These are phyloP conservation scores for Nomada flava DNA, from an alignment of 2,888 invertebrate genomes.

Conservation along the genomic window DNA sequence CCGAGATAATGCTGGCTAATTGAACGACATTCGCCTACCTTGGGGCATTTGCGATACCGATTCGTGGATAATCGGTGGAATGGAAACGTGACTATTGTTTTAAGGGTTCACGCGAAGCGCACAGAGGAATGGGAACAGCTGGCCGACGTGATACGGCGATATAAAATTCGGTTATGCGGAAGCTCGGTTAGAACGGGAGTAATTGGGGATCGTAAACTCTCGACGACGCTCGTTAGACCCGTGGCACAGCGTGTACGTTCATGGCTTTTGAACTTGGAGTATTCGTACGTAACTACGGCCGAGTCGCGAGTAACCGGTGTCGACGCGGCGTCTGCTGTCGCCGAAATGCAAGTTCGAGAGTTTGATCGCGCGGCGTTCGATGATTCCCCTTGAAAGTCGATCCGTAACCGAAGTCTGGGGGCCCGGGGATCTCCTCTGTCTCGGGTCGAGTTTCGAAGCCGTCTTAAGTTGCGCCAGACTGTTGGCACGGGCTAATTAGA, in stretches of 20 bases:
- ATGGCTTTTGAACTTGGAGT: conserved; percentile 7
- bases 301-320: not conserved
- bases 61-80: not conserved
- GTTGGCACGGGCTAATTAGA: conserved; percentile 52
- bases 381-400: conserved; percentile 25
- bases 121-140: not conserved
- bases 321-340: not conserved
- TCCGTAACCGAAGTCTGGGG: conserved; percentile 17
- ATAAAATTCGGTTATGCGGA: conserved; percentile 25
- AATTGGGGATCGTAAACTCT: not conserved
- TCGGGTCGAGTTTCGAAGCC: not conserved
- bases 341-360: conserved; percentile 8
- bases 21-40: not conserved
- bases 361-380: conserved; percentile 1
- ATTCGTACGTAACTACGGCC: not conserved
- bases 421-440: not conserved
- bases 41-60: not conserved
- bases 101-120: not conserved
- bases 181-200: not conserved
- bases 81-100: conserved; percentile 10
- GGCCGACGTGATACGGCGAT: not conserved
- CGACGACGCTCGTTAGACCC: not conserved
- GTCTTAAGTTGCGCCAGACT: conserved; percentile 33
- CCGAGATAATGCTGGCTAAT: conserved; percentile 15
- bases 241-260: not conserved